These are phyloP conservation scores for Leucophenga montana DNA, from an alignment of 2,888 invertebrate genomes.

Conservation along the genomic window DNA sequence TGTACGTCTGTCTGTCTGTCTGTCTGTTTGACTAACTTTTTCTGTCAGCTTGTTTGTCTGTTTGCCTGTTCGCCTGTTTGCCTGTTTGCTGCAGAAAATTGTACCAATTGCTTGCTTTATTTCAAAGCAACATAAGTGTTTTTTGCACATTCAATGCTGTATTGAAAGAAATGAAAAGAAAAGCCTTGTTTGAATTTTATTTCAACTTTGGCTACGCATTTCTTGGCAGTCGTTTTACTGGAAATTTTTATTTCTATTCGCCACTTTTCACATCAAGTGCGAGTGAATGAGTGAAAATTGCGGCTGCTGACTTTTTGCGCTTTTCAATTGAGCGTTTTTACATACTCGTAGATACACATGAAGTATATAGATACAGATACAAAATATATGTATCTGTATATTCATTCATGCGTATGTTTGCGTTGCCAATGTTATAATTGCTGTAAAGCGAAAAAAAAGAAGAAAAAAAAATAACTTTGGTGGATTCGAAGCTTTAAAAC, in stretches of 20 bases:
- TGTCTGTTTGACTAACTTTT: too few species aligned
- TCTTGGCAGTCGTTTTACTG: neutral
- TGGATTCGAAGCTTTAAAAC: too few species aligned
- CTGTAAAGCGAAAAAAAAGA: constrained; percentile 1
- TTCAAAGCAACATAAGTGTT: neutral
- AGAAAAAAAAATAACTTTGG: too few species aligned
- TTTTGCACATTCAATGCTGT: neutral
- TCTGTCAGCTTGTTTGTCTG: too few species aligned
- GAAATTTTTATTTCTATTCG: constrained; percentile 50
- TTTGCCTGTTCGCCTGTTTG: too few species aligned
- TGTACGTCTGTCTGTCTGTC: too few species aligned
- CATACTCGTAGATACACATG: constrained; percentile 49
- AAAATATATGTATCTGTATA: too few species aligned
- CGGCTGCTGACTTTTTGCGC: constrained; percentile 43
- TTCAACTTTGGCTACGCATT: neutral
- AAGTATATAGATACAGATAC: too few species aligned
- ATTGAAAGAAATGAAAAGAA: neutral
- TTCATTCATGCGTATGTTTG: constrained; percentile 25
- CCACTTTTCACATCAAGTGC: constrained; percentile 62
- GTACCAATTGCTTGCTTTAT: too few species aligned
- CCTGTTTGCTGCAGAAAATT: too few species aligned
- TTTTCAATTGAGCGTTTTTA: constrained; percentile 60
- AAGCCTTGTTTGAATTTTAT: neutral
- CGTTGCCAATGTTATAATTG: constrained; percentile 27
- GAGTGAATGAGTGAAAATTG: constrained; percentile 48